These are phyloP conservation scores for Merodon equestris DNA, from an alignment of 2,888 invertebrate species.

Conservation along the genomic window DNA sequence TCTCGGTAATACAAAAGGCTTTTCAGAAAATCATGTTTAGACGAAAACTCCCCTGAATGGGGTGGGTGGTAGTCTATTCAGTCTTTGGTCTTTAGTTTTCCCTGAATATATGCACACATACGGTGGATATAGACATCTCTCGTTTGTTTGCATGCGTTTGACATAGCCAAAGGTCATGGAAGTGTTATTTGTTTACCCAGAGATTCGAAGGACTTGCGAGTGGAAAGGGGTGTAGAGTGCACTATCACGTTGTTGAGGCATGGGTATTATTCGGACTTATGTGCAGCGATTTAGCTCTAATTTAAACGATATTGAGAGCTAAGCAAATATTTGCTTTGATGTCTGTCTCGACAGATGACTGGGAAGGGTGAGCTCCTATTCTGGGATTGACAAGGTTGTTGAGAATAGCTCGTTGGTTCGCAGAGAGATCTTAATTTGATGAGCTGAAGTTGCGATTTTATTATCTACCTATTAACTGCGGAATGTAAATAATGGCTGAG, in stretches of 20 bases:
- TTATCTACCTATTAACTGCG: too few relatives aligned
- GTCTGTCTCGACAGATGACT: too few relatives aligned
- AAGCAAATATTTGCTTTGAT: slow-evolving; percentile 26
- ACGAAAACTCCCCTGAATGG: neutral
- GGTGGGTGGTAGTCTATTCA: too few relatives aligned
- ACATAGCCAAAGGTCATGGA: slow-evolving; percentile 23
- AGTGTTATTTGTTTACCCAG: slow-evolving; percentile 20
- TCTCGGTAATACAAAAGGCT: neutral
- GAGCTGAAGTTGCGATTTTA: too few relatives aligned
- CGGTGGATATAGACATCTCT: neutral
- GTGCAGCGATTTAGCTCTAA: slow-evolving; percentile 34
- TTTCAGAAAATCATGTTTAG: neutral
- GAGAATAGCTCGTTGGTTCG: too few relatives aligned
- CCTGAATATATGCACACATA: neutral
- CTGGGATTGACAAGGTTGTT: too few relatives aligned
- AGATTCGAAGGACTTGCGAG: slow-evolving; percentile 11
- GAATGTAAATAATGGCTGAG: too few relatives aligned
- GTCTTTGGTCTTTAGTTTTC: too few relatives aligned
- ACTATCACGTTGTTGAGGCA: neutral
- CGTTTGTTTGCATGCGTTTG: neutral
- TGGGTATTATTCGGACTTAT: slow-evolving; percentile 13
- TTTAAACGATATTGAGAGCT: slow-evolving; percentile 37
- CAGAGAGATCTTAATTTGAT: too few relatives aligned
- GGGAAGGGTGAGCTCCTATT: too few relatives aligned
- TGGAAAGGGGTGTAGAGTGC: slow-evolving; percentile 3